These are phyloP conservation scores for Sturnus vulgaris DNA, from an alignment of 2,113 vertebrate genomes.

Conservation along the genomic window DNA sequence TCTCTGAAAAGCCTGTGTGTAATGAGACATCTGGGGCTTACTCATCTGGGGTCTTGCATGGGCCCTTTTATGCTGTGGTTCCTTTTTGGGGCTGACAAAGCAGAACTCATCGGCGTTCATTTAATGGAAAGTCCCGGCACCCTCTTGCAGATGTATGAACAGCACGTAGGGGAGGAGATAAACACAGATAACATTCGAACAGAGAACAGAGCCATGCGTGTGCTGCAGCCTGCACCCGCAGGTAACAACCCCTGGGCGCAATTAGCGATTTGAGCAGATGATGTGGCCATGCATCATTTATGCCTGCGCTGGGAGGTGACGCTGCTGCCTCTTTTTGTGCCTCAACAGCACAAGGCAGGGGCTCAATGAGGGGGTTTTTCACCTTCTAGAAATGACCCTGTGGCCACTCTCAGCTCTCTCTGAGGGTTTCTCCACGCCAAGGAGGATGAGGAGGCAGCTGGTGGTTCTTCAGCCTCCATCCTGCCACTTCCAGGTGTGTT, in stretches of 20 bases:
- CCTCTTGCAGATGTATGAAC: neutral
- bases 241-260: constrained; percentile 5
- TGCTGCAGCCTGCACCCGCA: neutral
- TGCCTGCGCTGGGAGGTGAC: neutral
- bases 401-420: neutral
- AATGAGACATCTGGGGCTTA: constrained; percentile 8
- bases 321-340: constrained; percentile 4
- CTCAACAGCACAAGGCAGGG: constrained; percentile 2
- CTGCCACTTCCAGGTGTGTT: neutral
- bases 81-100: neutral
- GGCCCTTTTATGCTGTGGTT: neutral
- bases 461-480: neutral
- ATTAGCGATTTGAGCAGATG: constrained; percentile 10
- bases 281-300: constrained; percentile 60
- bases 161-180: neutral
- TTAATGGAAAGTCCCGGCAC: neutral
- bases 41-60: neutral
- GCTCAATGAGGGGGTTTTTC: constrained; percentile 18
- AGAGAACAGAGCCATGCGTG: neutral
- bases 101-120: neutral
- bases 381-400: neutral
- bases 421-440: neutral
- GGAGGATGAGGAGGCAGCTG: neutral
- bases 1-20: neutral
- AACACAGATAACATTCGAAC: neutral